Conservation (phyloP, 2,888 invertebrate species). For the Monoplex corrugatus region DNA sequence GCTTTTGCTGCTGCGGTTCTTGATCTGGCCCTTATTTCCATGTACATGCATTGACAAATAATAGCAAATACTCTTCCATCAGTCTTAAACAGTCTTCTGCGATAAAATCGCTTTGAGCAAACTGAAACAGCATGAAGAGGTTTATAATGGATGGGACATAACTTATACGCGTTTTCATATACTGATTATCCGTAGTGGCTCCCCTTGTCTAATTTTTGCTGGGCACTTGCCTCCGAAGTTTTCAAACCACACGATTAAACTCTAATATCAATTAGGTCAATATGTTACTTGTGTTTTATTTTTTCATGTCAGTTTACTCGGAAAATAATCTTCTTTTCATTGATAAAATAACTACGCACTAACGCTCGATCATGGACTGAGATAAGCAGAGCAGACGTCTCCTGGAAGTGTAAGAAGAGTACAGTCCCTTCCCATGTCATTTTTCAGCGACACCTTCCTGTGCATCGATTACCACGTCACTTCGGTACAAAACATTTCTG, state of each 20-base stretch:
- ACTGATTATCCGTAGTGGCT: too few relatives aligned
- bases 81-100: too few relatives aligned
- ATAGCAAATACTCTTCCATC: too few relatives aligned
- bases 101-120: too few relatives aligned
- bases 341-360: not conserved
- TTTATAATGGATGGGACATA: too few relatives aligned
- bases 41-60: too few relatives aligned
- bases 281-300: not conserved
- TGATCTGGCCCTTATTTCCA: too few relatives aligned
- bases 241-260: not conserved
- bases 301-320: not conserved
- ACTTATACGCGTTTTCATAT: too few relatives aligned
- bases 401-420: conserved; percentile 32
- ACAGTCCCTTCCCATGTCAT: conserved; percentile 45
- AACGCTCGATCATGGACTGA: not conserved
- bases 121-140: too few relatives aligned
- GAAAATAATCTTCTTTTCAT: not conserved
- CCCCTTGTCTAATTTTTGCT: too few relatives aligned
- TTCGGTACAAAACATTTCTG: conserved; percentile 38
- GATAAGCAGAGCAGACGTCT: not conserved
- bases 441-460: conserved; percentile 61
- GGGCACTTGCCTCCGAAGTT: too few relatives aligned
- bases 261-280: not conserved
- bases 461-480: conserved; percentile 63
- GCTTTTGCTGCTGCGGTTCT: too few relatives aligned